Base-by-base conservation (phyloP, 2,113 vertebrate species). In the Procavia capensis region DNA sequence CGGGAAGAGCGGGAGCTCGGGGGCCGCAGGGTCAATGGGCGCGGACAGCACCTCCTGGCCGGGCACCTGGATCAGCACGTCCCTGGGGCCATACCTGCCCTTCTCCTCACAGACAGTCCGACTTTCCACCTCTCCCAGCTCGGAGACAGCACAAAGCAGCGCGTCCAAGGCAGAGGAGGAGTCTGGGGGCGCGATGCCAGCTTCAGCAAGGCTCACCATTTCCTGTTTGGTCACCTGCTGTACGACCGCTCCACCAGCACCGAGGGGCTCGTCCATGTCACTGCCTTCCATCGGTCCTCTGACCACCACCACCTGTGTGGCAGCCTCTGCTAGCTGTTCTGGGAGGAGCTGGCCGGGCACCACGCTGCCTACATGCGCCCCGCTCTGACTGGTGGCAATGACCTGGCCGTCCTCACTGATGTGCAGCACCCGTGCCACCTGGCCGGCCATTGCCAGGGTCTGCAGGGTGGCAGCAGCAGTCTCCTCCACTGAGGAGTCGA, bases 331-430 rank as follows among this genome's bases (percentile, higher is more conserved):
- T 27, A 99, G 59, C 63, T 98, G 98, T 88, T 98, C 98, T 0
- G 98, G 97, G 1, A 99, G 98, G 63, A 98, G 96, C 16, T 98
- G 97, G 43, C 98, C 98, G 0, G 98, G 98, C 7, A 98, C 98
- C 82, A 99, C 74, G 9, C 98, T 72, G 4, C 95, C 99, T 97
- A 97, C 29, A 5, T 96, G 98, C 0, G 98, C 97, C 0, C 98
- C 78, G 0, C 98, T 98, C n/a, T 98, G 98, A 61, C 99, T 98
- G 0, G 99, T 98, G 61, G 99, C 96, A 70, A 99, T 99, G 81
- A 99, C 98, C 94, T 99, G 99, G 10, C 99, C 99, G 0, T 99
- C 99, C 92, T 99, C 99, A 0, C 99, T 99, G 96, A 99, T 99
- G 97, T 99, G 99, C 9, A 99, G 99, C 89, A 99, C 99, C 85